These are phyloP conservation scores for Eidolon helvum DNA, from an alignment of 2,113 vertebrate species.

Conservation along the genomic window DNA sequence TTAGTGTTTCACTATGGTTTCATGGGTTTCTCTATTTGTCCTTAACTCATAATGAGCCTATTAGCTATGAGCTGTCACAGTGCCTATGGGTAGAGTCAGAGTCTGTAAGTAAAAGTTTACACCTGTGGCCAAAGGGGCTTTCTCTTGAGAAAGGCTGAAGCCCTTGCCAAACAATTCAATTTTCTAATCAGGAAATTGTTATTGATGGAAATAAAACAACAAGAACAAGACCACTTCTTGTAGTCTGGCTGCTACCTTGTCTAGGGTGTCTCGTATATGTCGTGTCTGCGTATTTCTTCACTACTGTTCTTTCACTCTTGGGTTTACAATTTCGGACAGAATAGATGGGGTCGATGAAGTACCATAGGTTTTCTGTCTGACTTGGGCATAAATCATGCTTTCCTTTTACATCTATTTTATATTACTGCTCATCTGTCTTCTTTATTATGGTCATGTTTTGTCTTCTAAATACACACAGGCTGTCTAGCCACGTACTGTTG, in stretches of 20 bases:
- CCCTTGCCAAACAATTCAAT: constrained; percentile 67
- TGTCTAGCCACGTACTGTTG: not conserved
- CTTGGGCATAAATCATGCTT: not conserved
- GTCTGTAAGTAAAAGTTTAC: constrained; percentile 77
- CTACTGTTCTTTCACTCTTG: not conserved
- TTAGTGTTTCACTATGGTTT: constrained; percentile 80
- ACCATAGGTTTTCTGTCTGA: not conserved
- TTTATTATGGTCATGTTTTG: not conserved
- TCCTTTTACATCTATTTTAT: not conserved
- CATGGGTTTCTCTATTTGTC: constrained; percentile 80
- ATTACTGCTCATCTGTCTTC: constrained; percentile 2
- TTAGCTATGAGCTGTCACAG: constrained; percentile 77
- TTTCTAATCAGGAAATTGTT: constrained; percentile 68
- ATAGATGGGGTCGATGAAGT: not conserved
- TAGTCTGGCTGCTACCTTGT: not conserved
- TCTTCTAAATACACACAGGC: not conserved
- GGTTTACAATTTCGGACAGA: not conserved
- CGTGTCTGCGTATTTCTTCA: not conserved
- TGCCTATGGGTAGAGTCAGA: constrained; percentile 70
- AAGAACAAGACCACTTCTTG: not conserved
- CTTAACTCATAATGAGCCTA: constrained; percentile 86
- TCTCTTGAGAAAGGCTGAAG: constrained; percentile 59
- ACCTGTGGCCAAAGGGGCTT: constrained; percentile 72
- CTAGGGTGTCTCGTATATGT: not conserved
- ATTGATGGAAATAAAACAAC: constrained; percentile 42